Percentiles rank a stretch among this genome's conserved stretches.
phyloP scores from a whole-genome alignment of 2,113 vertebrate species.

The Megaceryle torquata region DNA sequence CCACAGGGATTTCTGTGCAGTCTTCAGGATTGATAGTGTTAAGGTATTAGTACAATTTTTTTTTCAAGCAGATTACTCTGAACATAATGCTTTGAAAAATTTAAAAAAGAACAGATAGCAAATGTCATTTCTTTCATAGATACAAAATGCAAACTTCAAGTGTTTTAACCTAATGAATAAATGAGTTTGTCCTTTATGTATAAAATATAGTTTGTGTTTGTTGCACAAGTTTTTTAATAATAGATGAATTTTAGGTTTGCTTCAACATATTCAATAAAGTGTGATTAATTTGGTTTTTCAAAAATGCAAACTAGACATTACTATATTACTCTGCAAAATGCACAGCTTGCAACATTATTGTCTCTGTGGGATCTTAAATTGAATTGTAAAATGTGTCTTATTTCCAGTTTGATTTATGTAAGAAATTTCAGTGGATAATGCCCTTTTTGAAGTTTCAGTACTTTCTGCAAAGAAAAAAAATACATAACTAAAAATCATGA shows the following conservation, averaged over 20 bases:
- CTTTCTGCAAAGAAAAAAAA: constrained; percentile 69
- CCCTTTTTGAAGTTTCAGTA: constrained; percentile 79
- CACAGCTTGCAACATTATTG: constrained; percentile 89
- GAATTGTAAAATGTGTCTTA: constrained; percentile 88
- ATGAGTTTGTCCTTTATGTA: constrained; percentile 88
- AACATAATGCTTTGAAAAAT: constrained; percentile 72
- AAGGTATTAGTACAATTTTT: constrained; percentile 60
- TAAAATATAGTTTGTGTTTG: constrained; percentile 86
- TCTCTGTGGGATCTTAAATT: constrained; percentile 88
- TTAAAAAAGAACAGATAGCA: constrained; percentile 67
- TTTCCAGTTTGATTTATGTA: constrained; percentile 87
- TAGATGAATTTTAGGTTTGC: constrained; percentile 86
- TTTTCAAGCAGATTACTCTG: constrained; percentile 63
- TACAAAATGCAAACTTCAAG: constrained; percentile 80
- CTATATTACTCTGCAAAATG: constrained; percentile 85
- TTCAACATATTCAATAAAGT: constrained; percentile 85
- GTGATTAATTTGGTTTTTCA: constrained; percentile 89
- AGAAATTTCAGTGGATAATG: constrained; percentile 81
- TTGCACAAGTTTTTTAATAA: constrained; percentile 86
- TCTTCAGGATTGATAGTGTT: constrained; percentile 17
- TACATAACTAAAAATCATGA: constrained; percentile 71
- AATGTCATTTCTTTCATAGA: constrained; percentile 76
- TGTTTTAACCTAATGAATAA: constrained; percentile 87
- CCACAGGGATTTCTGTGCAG: not conserved
- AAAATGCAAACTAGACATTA: constrained; percentile 89